Evolutionary conservation across 2,888 invertebrate species (phyloP).

Genomic region (Macaria liturata): DNA sequence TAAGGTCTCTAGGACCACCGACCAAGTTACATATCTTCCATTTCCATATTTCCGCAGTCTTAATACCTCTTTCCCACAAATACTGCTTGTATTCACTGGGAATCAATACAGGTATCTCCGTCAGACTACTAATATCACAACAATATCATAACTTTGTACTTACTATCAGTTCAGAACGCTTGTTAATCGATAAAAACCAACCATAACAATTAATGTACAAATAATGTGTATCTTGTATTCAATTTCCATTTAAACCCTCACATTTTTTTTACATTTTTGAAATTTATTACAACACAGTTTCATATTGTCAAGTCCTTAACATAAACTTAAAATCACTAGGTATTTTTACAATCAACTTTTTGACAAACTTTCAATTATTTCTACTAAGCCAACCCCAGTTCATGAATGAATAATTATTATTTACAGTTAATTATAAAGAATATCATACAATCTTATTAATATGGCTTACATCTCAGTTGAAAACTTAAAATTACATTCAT

Average conservation of each 20-base stretch:
- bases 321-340: not conserved
- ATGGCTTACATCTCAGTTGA: constrained; percentile 13
- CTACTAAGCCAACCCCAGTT: not conserved
- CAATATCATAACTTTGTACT: constrained; percentile 62
- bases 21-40: constrained; percentile 55
- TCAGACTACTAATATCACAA: constrained; percentile 51
- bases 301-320: constrained; percentile 63
- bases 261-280: constrained; percentile 64
- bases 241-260: constrained; percentile 33
- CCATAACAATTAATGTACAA: constrained; percentile 38
- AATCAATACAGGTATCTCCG: constrained; percentile 41
- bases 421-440: constrained; percentile 21
- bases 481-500: constrained; percentile 17
- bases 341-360: not conserved
- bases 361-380: not conserved
- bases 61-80: constrained; percentile 41
- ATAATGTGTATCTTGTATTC: constrained; percentile 53
- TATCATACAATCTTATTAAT: constrained; percentile 24
- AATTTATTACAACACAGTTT: constrained; percentile 69
- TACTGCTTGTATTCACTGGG: constrained; percentile 39
- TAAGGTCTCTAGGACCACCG: constrained; percentile 28
- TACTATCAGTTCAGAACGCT: constrained; percentile 48
- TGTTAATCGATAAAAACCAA: constrained; percentile 24
- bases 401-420: constrained; percentile 8
- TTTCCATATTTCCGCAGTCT: constrained; percentile 34